Evolutionary conservation across 2,888 invertebrate species (phyloP), one percentile per base, ranked within the genome.

Genomic region (Dinocampus coccinellae): DNA sequence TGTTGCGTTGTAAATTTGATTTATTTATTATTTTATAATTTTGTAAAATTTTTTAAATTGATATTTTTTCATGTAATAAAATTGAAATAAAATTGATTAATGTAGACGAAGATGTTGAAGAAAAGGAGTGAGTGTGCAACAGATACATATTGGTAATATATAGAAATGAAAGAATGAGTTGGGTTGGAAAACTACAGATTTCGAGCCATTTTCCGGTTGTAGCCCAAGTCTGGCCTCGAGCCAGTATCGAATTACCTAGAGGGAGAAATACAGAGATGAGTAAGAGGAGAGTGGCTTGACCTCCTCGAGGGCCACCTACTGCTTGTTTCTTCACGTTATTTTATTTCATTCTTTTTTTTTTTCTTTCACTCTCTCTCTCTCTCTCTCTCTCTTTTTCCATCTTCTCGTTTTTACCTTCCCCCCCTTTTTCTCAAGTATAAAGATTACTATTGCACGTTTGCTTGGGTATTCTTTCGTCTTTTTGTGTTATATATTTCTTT

Each of bases 181-280:
- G 16, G 24, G 47, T 42, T 33, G 47, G 64, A 26, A 24, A 57
- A 29, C 52, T 64, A 65, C 53, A 36, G 63, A 69, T 69, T n/a
- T n/a, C 68, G 76, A 76, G 74, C 77, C 77, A 79, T 80, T 79
- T 79, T 79, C 76, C 77, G 75, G 78, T 75, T 68, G 75, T 64
- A 65, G 70, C 70, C 52, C 67, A 53, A 16, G 64, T 55, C 75
- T 80, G 79, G 80, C 81, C 74, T 75, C 73, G 74, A 74, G 81
- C 81, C 79, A 82, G 79, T 80, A 78, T 82, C 81, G 79, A 81
- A 82, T 82, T 81, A 82, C 80, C 73, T 16, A 47, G 3, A 20
- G 47, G 42, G 71, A 20, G 65, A 64, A 68, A n/a, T n/a, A n/a
- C n/a, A n/a, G n/a, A n/a, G n/a, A n/a, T 39, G 62, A 65, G 39